phyloP scores from a whole-genome alignment of 2,113 vertebrate genomes.

The Melanerpes aurifrons region DNA sequence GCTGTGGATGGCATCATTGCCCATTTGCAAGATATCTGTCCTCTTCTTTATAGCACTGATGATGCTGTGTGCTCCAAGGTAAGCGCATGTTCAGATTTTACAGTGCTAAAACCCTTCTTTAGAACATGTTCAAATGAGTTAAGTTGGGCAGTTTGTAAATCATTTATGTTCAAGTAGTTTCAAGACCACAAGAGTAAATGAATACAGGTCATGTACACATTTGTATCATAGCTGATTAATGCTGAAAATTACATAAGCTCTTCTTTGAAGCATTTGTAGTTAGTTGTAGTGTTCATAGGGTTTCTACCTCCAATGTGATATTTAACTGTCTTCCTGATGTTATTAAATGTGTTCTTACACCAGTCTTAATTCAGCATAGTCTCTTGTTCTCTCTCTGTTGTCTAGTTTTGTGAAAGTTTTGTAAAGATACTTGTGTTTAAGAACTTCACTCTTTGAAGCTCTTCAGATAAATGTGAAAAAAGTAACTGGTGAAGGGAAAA shows the following conservation, averaged over 20 bases:
- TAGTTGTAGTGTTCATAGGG: neutral
- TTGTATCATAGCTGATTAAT: neutral
- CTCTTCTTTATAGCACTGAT: conserved; percentile 93
- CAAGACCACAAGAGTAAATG: neutral
- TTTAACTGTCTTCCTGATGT: neutral
- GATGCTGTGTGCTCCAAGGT: conserved; percentile 97
- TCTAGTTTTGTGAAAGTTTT: neutral
- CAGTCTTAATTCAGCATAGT: neutral
- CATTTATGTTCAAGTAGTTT: neutral
- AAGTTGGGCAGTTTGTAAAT: neutral
- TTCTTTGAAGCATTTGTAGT: neutral
- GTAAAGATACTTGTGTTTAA: neutral
- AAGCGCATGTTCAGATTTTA: neutral
- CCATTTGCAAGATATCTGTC: conserved; percentile 92
- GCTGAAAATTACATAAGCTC: neutral
- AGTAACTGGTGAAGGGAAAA: neutral
- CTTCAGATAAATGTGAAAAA: neutral
- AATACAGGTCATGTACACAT: accelerated
- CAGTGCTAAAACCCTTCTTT: neutral
- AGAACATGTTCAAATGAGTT: neutral
- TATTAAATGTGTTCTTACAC: neutral
- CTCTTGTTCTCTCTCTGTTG: neutral
- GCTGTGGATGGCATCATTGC: conserved; percentile 93
- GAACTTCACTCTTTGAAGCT: neutral
- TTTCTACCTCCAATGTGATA: neutral